Evolutionary conservation across 2,888 invertebrate genomes (phyloP).

Genomic region (Platycheirus rosarum): DNA sequence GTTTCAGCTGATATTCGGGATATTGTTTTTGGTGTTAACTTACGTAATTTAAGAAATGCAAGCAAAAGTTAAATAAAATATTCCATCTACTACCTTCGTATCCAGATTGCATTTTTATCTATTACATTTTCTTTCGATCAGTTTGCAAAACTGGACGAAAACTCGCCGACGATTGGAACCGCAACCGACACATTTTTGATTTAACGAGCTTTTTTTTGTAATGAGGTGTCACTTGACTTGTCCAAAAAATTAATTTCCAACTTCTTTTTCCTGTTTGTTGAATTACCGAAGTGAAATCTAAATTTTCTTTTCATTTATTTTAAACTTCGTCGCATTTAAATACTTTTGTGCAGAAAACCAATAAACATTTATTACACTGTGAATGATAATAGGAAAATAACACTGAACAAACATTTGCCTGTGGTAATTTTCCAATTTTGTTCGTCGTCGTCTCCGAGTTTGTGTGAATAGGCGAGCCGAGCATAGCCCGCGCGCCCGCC

Average conservation of each 20-base stretch:
- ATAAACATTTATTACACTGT: slow-evolving; percentile 1
- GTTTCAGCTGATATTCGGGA: too few relatives aligned
- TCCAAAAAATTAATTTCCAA: slow-evolving; percentile 63
- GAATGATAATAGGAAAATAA: slow-evolving; percentile 33
- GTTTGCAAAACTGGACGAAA: slow-evolving; percentile 63
- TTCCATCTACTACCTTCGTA: slow-evolving; percentile 23
- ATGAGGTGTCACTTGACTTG: slow-evolving; percentile 73
- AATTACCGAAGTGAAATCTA: slow-evolving; percentile 55
- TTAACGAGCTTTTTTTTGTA: slow-evolving; percentile 72
- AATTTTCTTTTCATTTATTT: slow-evolving; percentile 37
- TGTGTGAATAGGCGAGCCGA: slow-evolving; percentile 52
- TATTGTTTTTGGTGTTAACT: too few relatives aligned
- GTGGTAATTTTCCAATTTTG: slow-evolving; percentile 66
- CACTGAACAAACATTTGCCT: slow-evolving; percentile 24
- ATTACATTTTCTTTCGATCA: slow-evolving; percentile 41
- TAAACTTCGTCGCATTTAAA: slow-evolving; percentile 2
- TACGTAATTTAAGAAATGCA: too few relatives aligned
- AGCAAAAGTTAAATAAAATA: too few relatives aligned
- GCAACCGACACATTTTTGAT: slow-evolving; percentile 61
- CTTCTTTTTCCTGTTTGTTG: slow-evolving; percentile 60
- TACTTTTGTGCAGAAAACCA: slow-evolving; percentile 13
- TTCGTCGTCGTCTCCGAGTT: slow-evolving; percentile 49
- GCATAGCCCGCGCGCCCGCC: slow-evolving; percentile 55
- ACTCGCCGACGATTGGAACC: slow-evolving; percentile 51
- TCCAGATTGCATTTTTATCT: slow-evolving; percentile 29